A percentile compares a stretch with the other conserved stretches of the same genome.
These are phyloP conservation scores for Sanderia malayensis DNA, from an alignment of 30 jellyfish, hydroid and myxozoan genomes.

Conservation along the genomic window DNA sequence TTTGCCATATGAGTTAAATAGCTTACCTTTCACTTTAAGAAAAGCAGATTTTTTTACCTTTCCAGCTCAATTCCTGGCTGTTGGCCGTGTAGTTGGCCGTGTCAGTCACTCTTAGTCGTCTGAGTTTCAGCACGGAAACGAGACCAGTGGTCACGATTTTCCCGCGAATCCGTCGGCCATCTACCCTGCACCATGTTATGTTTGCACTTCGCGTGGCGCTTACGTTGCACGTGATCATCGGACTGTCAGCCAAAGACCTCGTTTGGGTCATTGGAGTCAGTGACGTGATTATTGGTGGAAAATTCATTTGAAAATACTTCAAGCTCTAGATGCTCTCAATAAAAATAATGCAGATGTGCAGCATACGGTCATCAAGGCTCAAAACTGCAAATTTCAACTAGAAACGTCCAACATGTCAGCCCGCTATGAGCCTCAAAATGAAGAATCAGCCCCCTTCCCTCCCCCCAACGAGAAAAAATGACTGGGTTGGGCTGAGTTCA, in stretches of 20 bases:
- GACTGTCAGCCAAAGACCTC: constrained; percentile 9
- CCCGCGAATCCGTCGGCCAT: constrained; percentile 8
- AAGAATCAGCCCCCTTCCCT: too few relatives aligned
- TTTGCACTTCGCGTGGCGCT: constrained; percentile 27
- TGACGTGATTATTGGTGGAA: constrained; percentile 42
- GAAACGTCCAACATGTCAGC: too few relatives aligned
- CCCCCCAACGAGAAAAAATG: too few relatives aligned
- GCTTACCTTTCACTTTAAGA: constrained; percentile 50
- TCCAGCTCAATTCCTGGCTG: constrained; percentile 56
- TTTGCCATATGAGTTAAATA: too few relatives aligned
- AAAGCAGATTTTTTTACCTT: constrained; percentile 19
- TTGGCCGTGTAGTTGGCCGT: constrained; percentile 29
- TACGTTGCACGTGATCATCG: constrained; percentile 14
- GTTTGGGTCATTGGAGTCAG: constrained; percentile 28
- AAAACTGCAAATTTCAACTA: too few relatives aligned
- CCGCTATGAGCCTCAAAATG: too few relatives aligned
- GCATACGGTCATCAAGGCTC: too few relatives aligned
- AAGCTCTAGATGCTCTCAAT: too few relatives aligned
- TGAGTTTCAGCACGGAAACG: constrained; percentile 24
- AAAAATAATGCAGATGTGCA: too few relatives aligned
- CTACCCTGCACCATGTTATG: constrained; percentile 55
- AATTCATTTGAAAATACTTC: too few relatives aligned
- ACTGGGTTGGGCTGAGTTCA: too few relatives aligned
- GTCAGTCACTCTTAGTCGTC: constrained; percentile 17
- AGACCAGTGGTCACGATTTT: background rate